Base-by-base conservation (phyloP, 2,113 vertebrate genomes). In the Ceyx cyanopectus region DNA sequence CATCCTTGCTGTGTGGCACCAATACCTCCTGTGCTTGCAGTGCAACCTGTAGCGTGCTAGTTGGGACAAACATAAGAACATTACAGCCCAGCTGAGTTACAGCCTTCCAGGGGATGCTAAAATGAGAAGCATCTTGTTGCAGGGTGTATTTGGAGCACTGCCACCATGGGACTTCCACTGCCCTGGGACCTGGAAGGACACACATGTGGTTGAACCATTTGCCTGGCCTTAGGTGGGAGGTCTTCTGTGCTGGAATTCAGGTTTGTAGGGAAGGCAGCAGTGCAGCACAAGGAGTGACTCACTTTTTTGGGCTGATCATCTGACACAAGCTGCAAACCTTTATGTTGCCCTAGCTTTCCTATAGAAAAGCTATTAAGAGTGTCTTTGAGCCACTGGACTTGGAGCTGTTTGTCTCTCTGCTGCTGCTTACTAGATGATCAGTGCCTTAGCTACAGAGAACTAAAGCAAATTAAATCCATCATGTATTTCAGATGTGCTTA, bases 1-100 rank as follows among this genome's bases (percentile, higher is more conserved):
- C 40, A 54, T 79, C 4, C 20, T 48, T 43, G 26, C 10, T 43
- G 22, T 5, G 12, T 30, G 57, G 18, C n/a, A 29, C 12, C 22
- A 45, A 3, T 14, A 27, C 2, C 10, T 37, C 3, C 0, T 10
- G 8, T 41, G 27, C 8, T n/a, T 70, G 26, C 4, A 9, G n/a
- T 2, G 17, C 27, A 29, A 62, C 1, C 2, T 48, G 19, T 61
- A 18, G 20, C 43, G 12, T 30, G 51, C 9, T 18, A 4, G 3
- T 5, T 22, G 12, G 16, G 32, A 63, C 6, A 76, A 45, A 17
- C 7, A 41, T 11, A 45, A 72, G 51, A 62, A 17, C 17, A 3
- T 11, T 16, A 45, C 15, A 60, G 15, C 32, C 70, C 43, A 63
- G 4, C 1, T 17, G 34, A 48, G 4, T 11, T 16, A 45, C 15